Conservation (phyloP, 1,140 invertebrate species). For the Thaumatotibia leucotreta region DNA sequence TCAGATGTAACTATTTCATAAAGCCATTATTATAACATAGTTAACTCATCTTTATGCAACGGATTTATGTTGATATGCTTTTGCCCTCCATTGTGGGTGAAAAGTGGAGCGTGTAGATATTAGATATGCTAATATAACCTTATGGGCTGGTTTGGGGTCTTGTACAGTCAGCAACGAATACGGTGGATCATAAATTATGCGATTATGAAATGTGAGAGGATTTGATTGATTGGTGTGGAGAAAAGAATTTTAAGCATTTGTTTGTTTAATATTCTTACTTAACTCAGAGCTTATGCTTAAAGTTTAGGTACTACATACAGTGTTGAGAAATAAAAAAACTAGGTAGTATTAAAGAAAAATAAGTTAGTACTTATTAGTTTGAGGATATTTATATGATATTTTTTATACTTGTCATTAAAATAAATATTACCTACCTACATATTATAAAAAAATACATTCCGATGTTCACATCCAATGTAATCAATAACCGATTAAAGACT, state of each 20-base stretch:
- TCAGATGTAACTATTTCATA: neutral
- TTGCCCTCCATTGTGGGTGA: constrained; percentile 31
- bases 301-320: too few relatives aligned
- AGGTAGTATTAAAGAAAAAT: too few relatives aligned
- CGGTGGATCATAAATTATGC: neutral
- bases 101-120: constrained; percentile 42
- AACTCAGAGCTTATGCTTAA: too few relatives aligned
- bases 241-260: neutral
- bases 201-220: neutral
- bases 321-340: too few relatives aligned
- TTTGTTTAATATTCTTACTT: too few relatives aligned
- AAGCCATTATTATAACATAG: constrained; percentile 19
- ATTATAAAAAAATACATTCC: too few relatives aligned
- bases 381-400: too few relatives aligned
- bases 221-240: neutral
- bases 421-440: too few relatives aligned
- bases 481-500: too few relatives aligned
- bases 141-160: neutral
- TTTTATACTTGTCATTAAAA: too few relatives aligned
- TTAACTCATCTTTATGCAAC: constrained; percentile 26
- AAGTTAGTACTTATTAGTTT: too few relatives aligned
- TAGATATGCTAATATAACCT: constrained; percentile 39
- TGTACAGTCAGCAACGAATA: neutral
- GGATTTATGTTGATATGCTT: constrained; percentile 25
- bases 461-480: too few relatives aligned